Conservation (phyloP, 2,113 vertebrate species). For the Narcine bancroftii region DNA sequence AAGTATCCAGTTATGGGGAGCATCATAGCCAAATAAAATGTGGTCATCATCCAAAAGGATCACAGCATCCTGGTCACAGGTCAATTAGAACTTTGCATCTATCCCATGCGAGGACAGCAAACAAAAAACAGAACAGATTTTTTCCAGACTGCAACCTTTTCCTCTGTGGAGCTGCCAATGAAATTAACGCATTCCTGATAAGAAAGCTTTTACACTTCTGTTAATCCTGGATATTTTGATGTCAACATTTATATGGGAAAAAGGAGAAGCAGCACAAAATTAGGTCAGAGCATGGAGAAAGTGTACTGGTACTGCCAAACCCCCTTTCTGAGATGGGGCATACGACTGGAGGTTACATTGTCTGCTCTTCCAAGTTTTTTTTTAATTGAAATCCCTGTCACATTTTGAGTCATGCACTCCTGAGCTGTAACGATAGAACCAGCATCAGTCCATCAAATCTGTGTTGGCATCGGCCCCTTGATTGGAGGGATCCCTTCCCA, state of each 20-base stretch:
- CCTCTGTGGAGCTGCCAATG: neutral
- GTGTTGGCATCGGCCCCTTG: neutral
- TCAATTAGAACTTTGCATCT: neutral
- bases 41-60: neutral
- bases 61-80: neutral
- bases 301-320: neutral
- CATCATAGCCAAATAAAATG: neutral
- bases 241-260: neutral
- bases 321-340: too few species aligned
- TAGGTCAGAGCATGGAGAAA: neutral
- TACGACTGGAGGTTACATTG: neutral
- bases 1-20: neutral
- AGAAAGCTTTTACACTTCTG: neutral
- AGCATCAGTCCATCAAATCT: neutral
- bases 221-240: neutral
- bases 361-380: neutral
- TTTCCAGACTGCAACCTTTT: neutral
- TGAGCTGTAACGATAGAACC: neutral
- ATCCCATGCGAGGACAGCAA: neutral
- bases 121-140: neutral
- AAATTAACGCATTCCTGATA: neutral
- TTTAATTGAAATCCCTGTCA: neutral
- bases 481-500: neutral
- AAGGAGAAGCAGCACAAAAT: neutral
- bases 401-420: neutral